Percentiles rank a stretch among this genome's conserved stretches.
Evolutionary conservation across 2,797 vertebrate genomes (phyloP).

Genomic region (Hephaestus fuliginosus): DNA sequence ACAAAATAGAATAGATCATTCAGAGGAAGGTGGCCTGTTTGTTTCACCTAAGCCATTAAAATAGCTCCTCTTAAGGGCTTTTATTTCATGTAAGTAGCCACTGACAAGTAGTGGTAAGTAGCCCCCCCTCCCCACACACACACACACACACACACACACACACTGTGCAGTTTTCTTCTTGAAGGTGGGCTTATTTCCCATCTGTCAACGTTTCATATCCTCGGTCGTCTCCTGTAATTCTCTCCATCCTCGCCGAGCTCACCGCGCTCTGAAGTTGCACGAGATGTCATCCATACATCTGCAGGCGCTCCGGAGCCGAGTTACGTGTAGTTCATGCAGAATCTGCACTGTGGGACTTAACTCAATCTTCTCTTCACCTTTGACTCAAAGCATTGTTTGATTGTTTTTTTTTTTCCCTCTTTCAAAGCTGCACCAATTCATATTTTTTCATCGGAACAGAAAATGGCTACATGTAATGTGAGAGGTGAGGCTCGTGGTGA

Average conservation of each 20-base stretch:
- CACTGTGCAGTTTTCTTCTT: constrained; percentile 39
- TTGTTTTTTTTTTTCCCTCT: not conserved
- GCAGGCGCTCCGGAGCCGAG: constrained; percentile 7
- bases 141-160: not conserved
- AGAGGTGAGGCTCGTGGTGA: not conserved
- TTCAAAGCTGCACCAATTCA: not conserved
- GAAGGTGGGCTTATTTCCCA: constrained; percentile 51
- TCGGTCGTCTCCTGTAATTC: constrained; percentile 23
- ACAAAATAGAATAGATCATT: constrained; percentile 49
- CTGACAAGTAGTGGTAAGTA: not conserved
- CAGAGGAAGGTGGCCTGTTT: constrained; percentile 41
- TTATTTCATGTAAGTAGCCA: constrained; percentile 45
- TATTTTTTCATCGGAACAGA: not conserved
- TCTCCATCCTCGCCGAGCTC: constrained; percentile 13
- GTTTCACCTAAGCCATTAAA: constrained; percentile 45
- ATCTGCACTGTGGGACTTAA: not conserved
- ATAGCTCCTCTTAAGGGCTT: constrained; percentile 46
- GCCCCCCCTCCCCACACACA: not conserved
- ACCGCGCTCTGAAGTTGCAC: constrained; percentile 4
- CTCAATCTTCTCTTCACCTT: not conserved
- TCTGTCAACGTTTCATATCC: constrained; percentile 62
- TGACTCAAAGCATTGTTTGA: no score
- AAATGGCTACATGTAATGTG: not conserved
- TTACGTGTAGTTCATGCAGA: not conserved
- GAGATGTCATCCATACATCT: constrained; percentile 14